These are phyloP conservation scores for Pollenia griseotomentosa DNA, from an alignment of 2,888 invertebrate genomes.

Conservation along the genomic window DNA sequence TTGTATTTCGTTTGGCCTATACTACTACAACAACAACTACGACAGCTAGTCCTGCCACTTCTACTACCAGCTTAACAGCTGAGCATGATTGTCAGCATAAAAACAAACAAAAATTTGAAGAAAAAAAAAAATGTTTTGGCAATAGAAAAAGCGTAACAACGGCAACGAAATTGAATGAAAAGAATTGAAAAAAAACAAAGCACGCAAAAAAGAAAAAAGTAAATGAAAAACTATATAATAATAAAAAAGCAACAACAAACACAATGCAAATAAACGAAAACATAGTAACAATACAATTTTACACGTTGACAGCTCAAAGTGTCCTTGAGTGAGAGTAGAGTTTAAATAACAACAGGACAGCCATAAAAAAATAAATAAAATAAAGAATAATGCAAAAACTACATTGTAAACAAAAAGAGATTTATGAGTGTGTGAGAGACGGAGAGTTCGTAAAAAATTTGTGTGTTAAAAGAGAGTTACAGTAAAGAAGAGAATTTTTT, in stretches of 20 bases:
- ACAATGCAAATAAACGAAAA: conserved; percentile 47
- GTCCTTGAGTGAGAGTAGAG: conserved; percentile 80
- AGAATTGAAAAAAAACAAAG: conserved; percentile 29
- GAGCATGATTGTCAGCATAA: conserved; percentile 60
- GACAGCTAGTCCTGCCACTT: background rate
- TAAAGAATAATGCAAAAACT: background rate
- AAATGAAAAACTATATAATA: conserved; percentile 74
- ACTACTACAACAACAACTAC: background rate
- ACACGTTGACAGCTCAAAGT: conserved; percentile 75
- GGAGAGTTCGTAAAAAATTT: background rate
- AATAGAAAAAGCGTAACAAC: conserved; percentile 34
- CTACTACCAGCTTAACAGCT: conserved; percentile 56
- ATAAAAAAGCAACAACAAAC: conserved; percentile 66
- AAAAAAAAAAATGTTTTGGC: conserved; percentile 42
- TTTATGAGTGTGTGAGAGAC: conserved; percentile 21
- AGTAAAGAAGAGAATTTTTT: too few relatives aligned
- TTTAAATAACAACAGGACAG: conserved; percentile 72
- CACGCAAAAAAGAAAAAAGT: conserved; percentile 44
- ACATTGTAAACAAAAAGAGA: conserved; percentile 74
- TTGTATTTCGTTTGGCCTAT: conserved; percentile 32
- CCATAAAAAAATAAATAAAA: conserved; percentile 22
- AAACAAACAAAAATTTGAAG: conserved; percentile 28
- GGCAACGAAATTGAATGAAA: conserved; percentile 8
- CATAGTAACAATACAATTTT: conserved; percentile 68
- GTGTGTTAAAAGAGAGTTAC: background rate